Conservation (phyloP, 2,888 invertebrate species). For the Tribolium freemani region DNA sequence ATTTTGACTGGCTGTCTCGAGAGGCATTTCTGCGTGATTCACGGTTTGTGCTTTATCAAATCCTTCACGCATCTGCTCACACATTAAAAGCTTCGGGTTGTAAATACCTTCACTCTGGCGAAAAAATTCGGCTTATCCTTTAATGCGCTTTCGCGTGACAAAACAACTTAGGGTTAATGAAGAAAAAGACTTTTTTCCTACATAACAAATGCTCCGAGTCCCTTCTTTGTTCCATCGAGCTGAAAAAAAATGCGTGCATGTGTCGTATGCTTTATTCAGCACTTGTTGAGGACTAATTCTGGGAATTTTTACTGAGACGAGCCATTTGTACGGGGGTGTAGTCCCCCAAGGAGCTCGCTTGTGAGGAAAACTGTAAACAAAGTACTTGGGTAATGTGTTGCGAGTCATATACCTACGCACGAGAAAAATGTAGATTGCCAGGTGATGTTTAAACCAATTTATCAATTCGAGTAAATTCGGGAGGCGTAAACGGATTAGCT, state of each 20-base stretch:
- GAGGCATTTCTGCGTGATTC: conserved; percentile 1
- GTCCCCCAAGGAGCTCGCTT: conserved; percentile 4
- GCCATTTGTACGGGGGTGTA: conserved; percentile 4
- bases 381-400: conserved; percentile 18
- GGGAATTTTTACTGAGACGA: conserved; percentile 13
- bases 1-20: background rate
- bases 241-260: conserved; percentile 10
- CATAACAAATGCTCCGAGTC: conserved; percentile 11
- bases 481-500: conserved; percentile 31
- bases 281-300: conserved; percentile 32
- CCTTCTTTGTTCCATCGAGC: conserved; percentile 1
- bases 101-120: background rate
- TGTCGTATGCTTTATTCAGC: conserved; percentile 29
- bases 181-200: conserved; percentile 15
- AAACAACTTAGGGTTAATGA: conserved; percentile 29
- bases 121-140: conserved; percentile 9
- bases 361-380: conserved; percentile 12
- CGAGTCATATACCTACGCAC: conserved; percentile 21
- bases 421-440: conserved; percentile 1
- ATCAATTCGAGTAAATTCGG: conserved; percentile 32
- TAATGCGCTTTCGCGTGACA: conserved; percentile 29
- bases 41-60: conserved; percentile 11
- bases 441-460: conserved; percentile 26
- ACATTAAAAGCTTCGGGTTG: conserved; percentile 6
- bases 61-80: conserved; percentile 13